Percentiles rank a stretch among this genome's conserved stretches.
phyloP scores from a whole-genome alignment of 1,140 invertebrate genomes.

The Luehdorfia chinensis region DNA sequence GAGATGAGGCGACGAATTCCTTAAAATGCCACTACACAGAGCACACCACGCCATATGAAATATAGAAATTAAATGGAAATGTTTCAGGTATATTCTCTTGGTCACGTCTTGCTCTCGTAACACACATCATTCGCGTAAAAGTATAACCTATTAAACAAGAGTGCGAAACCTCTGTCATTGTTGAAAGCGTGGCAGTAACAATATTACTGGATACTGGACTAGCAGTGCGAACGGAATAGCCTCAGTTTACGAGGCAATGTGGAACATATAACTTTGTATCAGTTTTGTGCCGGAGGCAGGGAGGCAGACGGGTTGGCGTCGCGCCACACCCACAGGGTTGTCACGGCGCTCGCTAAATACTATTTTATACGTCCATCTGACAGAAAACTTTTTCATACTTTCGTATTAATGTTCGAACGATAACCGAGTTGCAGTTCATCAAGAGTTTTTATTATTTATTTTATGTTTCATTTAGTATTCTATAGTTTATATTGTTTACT shows the following conservation, averaged over 20 bases:
- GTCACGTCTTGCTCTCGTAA: too few relatives aligned
- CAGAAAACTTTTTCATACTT: constrained; percentile 5
- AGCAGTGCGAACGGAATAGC: constrained; percentile 12
- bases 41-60: too few relatives aligned
- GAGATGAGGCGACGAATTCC: too few relatives aligned
- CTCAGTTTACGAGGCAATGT: constrained; percentile 56
- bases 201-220: constrained; percentile 21
- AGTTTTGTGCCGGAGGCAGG: constrained; percentile 26
- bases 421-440: neutral
- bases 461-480: too few relatives aligned
- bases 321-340: constrained; percentile 29
- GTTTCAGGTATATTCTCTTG: too few relatives aligned
- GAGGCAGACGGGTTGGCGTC: constrained; percentile 52
- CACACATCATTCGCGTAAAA: too few relatives aligned
- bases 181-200: constrained; percentile 3
- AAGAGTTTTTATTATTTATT: too few relatives aligned
- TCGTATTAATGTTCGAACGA: neutral
- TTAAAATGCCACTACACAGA: too few relatives aligned
- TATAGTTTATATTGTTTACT: too few relatives aligned
- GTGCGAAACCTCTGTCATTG: neutral
- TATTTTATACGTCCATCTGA: constrained; percentile 5
- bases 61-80: too few relatives aligned
- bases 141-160: constrained; percentile 10
- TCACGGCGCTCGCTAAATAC: constrained; percentile 1
- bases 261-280: constrained; percentile 41